Evolutionary conservation across 2,888 invertebrate genomes (phyloP).

Genomic region (Cephus runcator): DNA sequence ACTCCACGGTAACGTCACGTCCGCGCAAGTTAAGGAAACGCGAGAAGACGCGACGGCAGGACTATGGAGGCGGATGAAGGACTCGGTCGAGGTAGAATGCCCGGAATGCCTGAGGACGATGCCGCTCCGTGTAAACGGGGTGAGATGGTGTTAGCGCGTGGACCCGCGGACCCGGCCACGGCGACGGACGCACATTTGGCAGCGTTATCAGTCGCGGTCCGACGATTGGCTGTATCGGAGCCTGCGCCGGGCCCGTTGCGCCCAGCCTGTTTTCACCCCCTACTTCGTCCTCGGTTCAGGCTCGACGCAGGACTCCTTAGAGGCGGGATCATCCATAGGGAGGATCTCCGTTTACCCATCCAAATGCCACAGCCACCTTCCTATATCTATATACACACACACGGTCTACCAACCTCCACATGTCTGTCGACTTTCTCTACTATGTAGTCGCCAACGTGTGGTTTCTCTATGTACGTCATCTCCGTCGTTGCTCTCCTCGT

Average conservation of each 20-base stretch:
- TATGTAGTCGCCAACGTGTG: not conserved
- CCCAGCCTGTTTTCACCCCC: slow-evolving; percentile 20
- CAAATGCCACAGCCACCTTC: slow-evolving; percentile 1
- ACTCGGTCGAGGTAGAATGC: not conserved
- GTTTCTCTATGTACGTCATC: not conserved
- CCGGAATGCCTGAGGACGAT: not conserved
- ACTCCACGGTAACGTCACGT: not conserved
- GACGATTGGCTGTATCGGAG: slow-evolving; percentile 65
- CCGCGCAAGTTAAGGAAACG: not conserved
- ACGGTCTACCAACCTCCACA: not conserved
- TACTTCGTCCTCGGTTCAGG: slow-evolving; percentile 23
- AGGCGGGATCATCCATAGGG: slow-evolving; percentile 64
- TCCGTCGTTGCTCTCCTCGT: not conserved
- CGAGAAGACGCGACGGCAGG: not conserved
- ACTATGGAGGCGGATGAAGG: not conserved
- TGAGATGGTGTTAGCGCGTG: slow-evolving; percentile 54
- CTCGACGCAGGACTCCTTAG: slow-evolving; percentile 52
- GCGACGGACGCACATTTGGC: slow-evolving; percentile 61
- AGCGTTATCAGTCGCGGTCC: slow-evolving; percentile 63
- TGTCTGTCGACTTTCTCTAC: slow-evolving; percentile 3
- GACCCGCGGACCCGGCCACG: slow-evolving; percentile 49
- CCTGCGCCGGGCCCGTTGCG: slow-evolving; percentile 54
- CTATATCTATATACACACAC: slow-evolving; percentile 1
- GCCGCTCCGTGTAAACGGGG: slow-evolving; percentile 21
- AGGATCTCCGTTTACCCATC: slow-evolving; percentile 36